Evolutionary conservation across 2,888 invertebrate genomes (phyloP), one percentile per base, ranked within the genome.

Genomic region (Erannis defoliaria): DNA sequence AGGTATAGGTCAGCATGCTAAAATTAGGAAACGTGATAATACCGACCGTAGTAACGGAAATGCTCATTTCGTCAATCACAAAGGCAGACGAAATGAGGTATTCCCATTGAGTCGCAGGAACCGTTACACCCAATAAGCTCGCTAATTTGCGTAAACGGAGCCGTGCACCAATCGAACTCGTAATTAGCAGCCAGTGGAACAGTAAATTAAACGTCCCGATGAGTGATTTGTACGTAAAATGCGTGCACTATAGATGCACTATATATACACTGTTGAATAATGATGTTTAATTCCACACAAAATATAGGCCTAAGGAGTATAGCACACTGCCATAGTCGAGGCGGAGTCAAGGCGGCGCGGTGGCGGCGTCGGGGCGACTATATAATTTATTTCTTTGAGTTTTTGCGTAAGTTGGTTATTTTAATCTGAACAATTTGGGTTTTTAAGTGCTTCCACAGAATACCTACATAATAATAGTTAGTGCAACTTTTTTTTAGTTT

Each of bases 101-200:
- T 51, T 43, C 38, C 65, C 57, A 40, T 38, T 49, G 29, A 51
- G 48, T 33, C 40, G 48, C 57, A 42, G 50, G 46, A 61, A 40
- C 63, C 49, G 64, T 56, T 62, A 61, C 62, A 63, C 42, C 63
- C 65, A 59, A 65, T 65, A 59, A 62, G 55, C 57, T 23, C 50
- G 63, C 60, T 70, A 63, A 67, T 70, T 67, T 67, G 67, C 66
- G 57, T 64, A 64, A 67, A 67, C 62, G 65, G 58, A 56, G 31
- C 63, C 48, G 48, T 42, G 55, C 38, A 84, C 83, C 88, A 90
- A 89, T 90, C 90, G 89, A 88, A 88, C 84, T 86, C 86, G 89
- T 89, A 90, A 91, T 90, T 90, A 91, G 86, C 88, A 88, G 81
- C 87, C 89, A 89, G 82, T 88, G 87, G 86, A 88, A 89, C 87